A percentile compares a stretch with the other conserved stretches of the same genome.
These are phyloP conservation scores for Periplaneta americana DNA, from an alignment of 1,140 invertebrate genomes.

Conservation along the genomic window DNA sequence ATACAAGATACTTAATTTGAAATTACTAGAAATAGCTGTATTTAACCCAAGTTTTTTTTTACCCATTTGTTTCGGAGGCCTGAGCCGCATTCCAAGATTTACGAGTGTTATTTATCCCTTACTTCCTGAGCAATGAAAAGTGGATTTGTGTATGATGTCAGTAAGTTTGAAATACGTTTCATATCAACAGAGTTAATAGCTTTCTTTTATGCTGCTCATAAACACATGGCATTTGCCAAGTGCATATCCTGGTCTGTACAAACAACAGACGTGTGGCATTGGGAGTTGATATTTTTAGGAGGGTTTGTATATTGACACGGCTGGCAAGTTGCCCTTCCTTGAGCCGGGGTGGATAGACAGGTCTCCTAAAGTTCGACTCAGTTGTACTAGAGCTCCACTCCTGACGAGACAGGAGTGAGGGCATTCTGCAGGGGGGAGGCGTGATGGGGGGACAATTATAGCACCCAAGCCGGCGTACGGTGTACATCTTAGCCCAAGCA, in stretches of 20 bases:
- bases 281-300: background rate
- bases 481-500: too few species aligned
- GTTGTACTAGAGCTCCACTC: background rate
- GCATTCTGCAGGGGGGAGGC: background rate
- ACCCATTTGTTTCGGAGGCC: too few species aligned
- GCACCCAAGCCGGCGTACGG: background rate
- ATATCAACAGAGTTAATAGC: too few species aligned
- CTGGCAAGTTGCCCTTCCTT: background rate
- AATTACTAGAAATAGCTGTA: too few species aligned
- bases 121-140: too few species aligned
- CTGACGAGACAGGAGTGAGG: background rate
- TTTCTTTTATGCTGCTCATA: background rate
- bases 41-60: too few species aligned
- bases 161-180: too few species aligned
- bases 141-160: too few species aligned
- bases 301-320: background rate
- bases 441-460: background rate
- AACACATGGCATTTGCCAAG: background rate
- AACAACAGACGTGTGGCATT: too few species aligned
- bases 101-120: too few species aligned
- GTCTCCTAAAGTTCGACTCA: background rate
- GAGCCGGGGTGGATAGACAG: background rate
- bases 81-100: too few species aligned
- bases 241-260: background rate
- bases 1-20: too few species aligned